Evolutionary conservation across 2,113 vertebrate species (phyloP), one percentile per base, ranked within the genome.

Genomic region (Periophthalmodon schlosseri): DNA sequence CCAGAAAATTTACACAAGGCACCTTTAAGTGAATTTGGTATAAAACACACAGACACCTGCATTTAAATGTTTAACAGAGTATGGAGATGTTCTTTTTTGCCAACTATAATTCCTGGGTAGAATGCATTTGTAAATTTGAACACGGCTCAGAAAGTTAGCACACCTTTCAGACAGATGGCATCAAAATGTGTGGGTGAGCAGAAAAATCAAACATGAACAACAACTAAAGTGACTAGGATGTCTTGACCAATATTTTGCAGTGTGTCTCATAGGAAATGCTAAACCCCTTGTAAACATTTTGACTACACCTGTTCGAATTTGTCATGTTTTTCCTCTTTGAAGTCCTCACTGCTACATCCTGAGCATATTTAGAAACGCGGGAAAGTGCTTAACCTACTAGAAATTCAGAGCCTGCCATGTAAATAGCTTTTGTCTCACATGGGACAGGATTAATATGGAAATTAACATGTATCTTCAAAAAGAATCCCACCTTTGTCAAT

Each of bases 401-500:
- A 86, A 77, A 84, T 78, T 68, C 50, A 20, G 56, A 74, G 49
- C 73, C 34, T 54, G 39, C 24, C 46, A 60, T 64, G 78, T 84
- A 88, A 86, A 82, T 56, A 80, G 74, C 61, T 81, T 28, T 90
- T 84, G 76, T 85, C 87, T 86, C 86, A 83, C 82, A 78, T 47
- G 82, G 83, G 83, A 76, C 23, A 5, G 60, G 76, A 77, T 83
- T 89, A 74, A 85, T 79, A 89, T 88, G 87, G 84, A 88, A 91
- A 91, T 91, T 12, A 89, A 78, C n/a, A 69, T 2, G 39, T 65
- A 85, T 84, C 85, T 91, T 85, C 85, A 86, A 89, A 88, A 87
- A 78, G 76, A 81, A 86, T 72, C 77, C 83, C 83, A 91, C 88
- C 89, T 91, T 90, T 91, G 86, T 84, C 84, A 89, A 87, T 91